Evolutionary conservation across 2,113 vertebrate genomes (phyloP).

Genomic region (Sander lucioperca): DNA sequence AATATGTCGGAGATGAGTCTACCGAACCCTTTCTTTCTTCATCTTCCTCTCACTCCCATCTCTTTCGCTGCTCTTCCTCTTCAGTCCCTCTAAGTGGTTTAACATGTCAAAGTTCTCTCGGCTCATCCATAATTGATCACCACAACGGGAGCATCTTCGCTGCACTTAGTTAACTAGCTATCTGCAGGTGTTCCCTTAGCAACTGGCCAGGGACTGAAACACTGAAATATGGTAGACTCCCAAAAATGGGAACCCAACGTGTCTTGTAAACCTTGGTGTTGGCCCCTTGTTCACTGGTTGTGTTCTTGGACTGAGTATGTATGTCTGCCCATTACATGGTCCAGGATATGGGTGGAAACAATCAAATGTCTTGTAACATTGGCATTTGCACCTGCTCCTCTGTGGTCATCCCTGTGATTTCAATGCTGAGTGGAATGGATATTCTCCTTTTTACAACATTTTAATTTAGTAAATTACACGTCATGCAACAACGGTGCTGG

Average conservation of each 20-base stretch:
- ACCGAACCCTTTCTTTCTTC: slow-evolving; percentile 25
- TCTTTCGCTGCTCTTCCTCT: slow-evolving; percentile 67
- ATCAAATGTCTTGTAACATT: slow-evolving; percentile 63
- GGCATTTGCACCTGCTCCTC: slow-evolving; percentile 37
- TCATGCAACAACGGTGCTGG: background rate
- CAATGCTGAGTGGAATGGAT: background rate
- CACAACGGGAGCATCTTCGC: slow-evolving; percentile 77
- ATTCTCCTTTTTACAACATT: background rate
- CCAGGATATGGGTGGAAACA: slow-evolving; percentile 60
- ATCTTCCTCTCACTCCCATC: slow-evolving; percentile 56
- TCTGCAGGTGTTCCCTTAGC: slow-evolving; percentile 83
- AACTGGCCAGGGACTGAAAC: slow-evolving; percentile 76
- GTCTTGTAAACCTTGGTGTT: slow-evolving; percentile 71
- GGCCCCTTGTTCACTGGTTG: slow-evolving; percentile 68
- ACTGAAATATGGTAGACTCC: slow-evolving; percentile 52
- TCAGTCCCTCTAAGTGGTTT: slow-evolving; percentile 84
- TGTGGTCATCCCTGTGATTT: slow-evolving; percentile 49
- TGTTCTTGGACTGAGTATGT: slow-evolving; percentile 55
- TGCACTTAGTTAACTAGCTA: slow-evolving; percentile 85
- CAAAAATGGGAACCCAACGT: slow-evolving; percentile 67
- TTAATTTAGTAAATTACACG: background rate
- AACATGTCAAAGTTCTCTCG: slow-evolving; percentile 85
- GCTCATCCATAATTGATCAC: slow-evolving; percentile 85
- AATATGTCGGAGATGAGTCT: slow-evolving; percentile 50
- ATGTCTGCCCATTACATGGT: slow-evolving; percentile 55